Evolutionary conservation across 2,888 invertebrate genomes (phyloP), one percentile per base, ranked within the genome.

Genomic region (Orthosia incerta): DNA sequence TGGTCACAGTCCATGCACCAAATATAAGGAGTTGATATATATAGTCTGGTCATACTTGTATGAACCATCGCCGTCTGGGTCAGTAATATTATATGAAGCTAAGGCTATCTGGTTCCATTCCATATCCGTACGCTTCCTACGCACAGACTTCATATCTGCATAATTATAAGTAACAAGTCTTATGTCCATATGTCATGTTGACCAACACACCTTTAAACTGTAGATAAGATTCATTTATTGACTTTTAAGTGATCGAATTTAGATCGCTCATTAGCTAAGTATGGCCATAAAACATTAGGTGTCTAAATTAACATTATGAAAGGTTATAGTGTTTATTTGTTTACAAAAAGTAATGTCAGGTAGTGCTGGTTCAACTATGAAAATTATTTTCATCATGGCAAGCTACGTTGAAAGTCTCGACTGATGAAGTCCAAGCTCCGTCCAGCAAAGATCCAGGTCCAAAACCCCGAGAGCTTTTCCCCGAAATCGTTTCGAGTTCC

Each of bases 91-190:
- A 73, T 73, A 61, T 73, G 55, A 75, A 75, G 73, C 73, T 79
- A 83, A 86, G 84, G 86, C 82, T 81, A 86, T 73, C 86, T 57
- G 73, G 81, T 85, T 74, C 86, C 85, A 83, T 83, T 74, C 86
- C 85, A 83, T 80, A 85, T 86, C 18, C 53, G 82, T 73, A 13
- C 31, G 39, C 69, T 20, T 26, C 86, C 86, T 75, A 86, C 86
- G 67, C 76, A 18, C 63, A 56, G 45, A 66, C 51, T 53, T 48
- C 13, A 57, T 46, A 55, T 26, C n/a, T 60, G 45, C 62, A 78
- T 84, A 72, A 84, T 83, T 84, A 82, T 66, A 78, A 56, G 61
- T 57, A 39, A 20, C 9, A 23, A 69, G 26, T 61, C 15, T 45
- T 72, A 61, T 76, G 68, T 76, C 72, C 15, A 48, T 72, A 61